These are phyloP conservation scores for Heteronetta atricapilla DNA, from an alignment of 2,113 vertebrate genomes.

Conservation along the genomic window DNA sequence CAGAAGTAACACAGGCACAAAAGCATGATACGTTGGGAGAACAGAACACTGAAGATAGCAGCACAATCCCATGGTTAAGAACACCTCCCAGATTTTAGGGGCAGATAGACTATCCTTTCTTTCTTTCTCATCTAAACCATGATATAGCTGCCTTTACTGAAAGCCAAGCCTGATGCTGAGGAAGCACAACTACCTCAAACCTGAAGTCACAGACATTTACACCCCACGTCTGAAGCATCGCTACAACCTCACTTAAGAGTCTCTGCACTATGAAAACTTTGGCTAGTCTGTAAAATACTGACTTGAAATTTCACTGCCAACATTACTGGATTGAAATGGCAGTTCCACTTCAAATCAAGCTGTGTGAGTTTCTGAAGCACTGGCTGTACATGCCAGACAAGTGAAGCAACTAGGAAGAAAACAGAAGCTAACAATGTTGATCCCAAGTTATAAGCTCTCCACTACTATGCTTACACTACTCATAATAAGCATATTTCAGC, in stretches of 20 bases:
- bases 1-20: neutral
- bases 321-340: neutral
- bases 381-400: accelerated
- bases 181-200: neutral
- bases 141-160: neutral
- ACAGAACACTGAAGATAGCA: neutral
- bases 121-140: neutral
- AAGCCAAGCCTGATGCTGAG: neutral
- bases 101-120: neutral
- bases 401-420: neutral
- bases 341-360: neutral
- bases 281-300: neutral
- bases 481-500: neutral
- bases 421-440: neutral
- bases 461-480: neutral
- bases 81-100: neutral
- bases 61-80: neutral
- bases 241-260: neutral
- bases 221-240: neutral
- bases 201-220: accelerated
- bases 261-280: neutral
- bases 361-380: neutral
- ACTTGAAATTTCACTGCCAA: neutral
- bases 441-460: neutral
- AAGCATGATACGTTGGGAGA: neutral